These are phyloP conservation scores for Unio pictorum DNA, from an alignment of 2,888 invertebrate species.

Conservation along the genomic window DNA sequence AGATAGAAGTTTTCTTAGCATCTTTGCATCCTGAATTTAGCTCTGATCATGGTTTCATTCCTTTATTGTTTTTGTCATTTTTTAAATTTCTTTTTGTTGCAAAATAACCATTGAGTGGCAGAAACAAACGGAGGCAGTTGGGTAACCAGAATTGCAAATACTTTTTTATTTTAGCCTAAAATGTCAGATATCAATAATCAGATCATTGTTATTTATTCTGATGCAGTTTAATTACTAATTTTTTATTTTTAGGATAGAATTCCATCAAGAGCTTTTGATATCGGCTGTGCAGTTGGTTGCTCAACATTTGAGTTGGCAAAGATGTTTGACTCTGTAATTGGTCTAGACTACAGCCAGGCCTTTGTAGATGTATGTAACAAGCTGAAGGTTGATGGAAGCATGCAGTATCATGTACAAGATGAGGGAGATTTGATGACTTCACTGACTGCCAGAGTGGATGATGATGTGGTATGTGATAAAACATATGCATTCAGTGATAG, in stretches of 20 bases:
- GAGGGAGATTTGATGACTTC: constrained; percentile 65
- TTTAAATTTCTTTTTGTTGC: too few relatives aligned
- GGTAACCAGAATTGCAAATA: too few relatives aligned
- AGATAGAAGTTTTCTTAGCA: too few relatives aligned
- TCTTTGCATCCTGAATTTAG: too few relatives aligned
- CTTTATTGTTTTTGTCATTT: too few relatives aligned
- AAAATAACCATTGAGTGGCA: too few relatives aligned
- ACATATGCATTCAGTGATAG: too few relatives aligned
- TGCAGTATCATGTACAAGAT: constrained; percentile 57
- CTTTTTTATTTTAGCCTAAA: too few relatives aligned
- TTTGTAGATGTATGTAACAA: constrained; percentile 66
- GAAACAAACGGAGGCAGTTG: too few relatives aligned
- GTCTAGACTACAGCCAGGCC: constrained; percentile 67
- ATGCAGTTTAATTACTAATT: too few relatives aligned
- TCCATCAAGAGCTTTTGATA: constrained; percentile 64
- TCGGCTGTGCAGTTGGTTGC: constrained; percentile 71
- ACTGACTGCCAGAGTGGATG: constrained; percentile 51
- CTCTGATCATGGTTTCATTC: too few relatives aligned
- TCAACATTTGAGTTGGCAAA: constrained; percentile 66
- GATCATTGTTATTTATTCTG: background rate
- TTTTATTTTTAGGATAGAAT: constrained; percentile 16
- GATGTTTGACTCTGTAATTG: constrained; percentile 63
- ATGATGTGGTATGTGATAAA: constrained; percentile 44
- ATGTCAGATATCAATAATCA: background rate
- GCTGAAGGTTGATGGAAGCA: constrained; percentile 52